Base-by-base conservation (phyloP, 2,888 invertebrate genomes). In the Selenia dentaria region DNA sequence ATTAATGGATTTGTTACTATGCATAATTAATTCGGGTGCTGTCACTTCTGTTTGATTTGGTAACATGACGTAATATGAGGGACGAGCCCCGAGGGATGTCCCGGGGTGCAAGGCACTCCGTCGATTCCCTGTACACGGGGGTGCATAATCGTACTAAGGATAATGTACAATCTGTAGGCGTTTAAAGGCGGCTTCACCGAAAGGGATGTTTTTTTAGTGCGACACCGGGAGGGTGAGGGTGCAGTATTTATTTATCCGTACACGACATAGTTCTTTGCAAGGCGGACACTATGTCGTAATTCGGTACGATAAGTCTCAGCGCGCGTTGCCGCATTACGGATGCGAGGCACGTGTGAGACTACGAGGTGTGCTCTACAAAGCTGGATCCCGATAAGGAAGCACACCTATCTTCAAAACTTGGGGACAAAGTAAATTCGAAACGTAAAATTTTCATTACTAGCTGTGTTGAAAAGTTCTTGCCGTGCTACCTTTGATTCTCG, bases 81-180 rank as follows among this genome's bases (percentile, higher is more conserved):
- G 79, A 87, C 82, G 78, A 79, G 80, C 74, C 90, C 73, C 80
- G 34, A 46, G 86, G 84, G 90, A 81, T 59, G 59, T 72, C 75
- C 70, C 67, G 62, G 63, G 76, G 83, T 80, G 64, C 83, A 67
- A 81, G 83, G 87, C 80, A 86, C 88, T 87, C 80, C 73, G 79
- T 64, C 77, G 81, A 88, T 85, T 88, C 88, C 84, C 89, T 72
- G 85, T 81, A 88, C 89, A 84, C 84, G 87, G 81, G 90, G 90
- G 90, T 90, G 90, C 90, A 90, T 90, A 90, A 90, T 90, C 88
- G 86, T 83, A 88, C 86, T 88, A 87, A 89, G 88, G 90, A 90
- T 89, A 90, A 89, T 90, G 89, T 90, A 90, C 90, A 90, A 90
- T 90, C 90, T 90, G 90, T 89, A 90, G 90, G 88, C 90, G 88